Conservation (phyloP, 2,797 vertebrate species). For the Aulostomus chinensis region DNA sequence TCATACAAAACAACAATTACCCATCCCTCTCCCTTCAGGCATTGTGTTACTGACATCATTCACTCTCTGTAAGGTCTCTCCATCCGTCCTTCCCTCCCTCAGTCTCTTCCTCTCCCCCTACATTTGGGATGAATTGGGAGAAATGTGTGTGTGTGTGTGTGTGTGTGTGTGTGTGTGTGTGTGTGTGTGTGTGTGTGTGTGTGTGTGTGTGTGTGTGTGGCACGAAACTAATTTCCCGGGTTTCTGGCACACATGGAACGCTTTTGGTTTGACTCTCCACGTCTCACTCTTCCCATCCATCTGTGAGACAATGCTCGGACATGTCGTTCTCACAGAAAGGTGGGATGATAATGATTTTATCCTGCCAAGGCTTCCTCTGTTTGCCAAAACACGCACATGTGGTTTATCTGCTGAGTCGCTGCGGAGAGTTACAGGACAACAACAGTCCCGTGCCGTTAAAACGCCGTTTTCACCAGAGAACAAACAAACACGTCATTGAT, state of each 20-base stretch:
- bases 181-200: constrained; percentile 14
- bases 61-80: constrained; percentile 66
- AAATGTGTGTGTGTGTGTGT: constrained; percentile 49
- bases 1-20: constrained; percentile 39
- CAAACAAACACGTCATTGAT: too few relatives aligned
- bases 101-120: constrained; percentile 41
- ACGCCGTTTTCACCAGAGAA: constrained; percentile 9
- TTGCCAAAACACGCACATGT: constrained; percentile 53
- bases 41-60: constrained; percentile 73
- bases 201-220: constrained; percentile 17
- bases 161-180: constrained; percentile 6
- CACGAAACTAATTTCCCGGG: constrained; percentile 69
- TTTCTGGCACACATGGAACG: constrained; percentile 68
- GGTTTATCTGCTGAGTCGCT: constrained; percentile 21
- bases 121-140: constrained; percentile 63
- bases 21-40: constrained; percentile 42
- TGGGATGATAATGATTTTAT: constrained; percentile 39
- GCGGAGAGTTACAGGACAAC: constrained; percentile 17
- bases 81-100: constrained; percentile 29
- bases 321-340: constrained; percentile 31
- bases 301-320: constrained; percentile 47
- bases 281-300: constrained; percentile 34
- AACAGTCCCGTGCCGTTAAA: constrained; percentile 27
- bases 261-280: constrained; percentile 47
- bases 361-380: constrained; percentile 50